Percentiles rank a stretch among this genome's conserved stretches.
Evolutionary conservation across 2,888 invertebrate species (phyloP).

Genomic region (Amblyjoppa fuscipennis): DNA sequence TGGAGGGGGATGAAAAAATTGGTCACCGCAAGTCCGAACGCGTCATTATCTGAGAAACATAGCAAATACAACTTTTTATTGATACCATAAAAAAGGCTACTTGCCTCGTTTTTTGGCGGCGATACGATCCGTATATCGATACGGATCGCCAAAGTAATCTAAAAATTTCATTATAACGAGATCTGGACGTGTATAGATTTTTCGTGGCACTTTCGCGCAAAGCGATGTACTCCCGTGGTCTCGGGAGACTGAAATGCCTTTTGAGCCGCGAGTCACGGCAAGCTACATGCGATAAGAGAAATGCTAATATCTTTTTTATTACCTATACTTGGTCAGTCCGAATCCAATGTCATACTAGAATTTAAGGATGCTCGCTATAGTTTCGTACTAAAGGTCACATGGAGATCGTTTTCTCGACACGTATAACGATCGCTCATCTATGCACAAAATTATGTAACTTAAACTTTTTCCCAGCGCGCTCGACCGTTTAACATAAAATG

Average conservation of each 20-base stretch:
- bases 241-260: constrained; percentile 67
- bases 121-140: constrained; percentile 51
- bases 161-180: constrained; percentile 71
- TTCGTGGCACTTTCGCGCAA: constrained; percentile 67
- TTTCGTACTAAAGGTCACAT: constrained; percentile 47
- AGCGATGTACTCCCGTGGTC: neutral
- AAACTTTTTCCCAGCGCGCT: neutral
- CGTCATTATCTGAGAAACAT: constrained; percentile 42
- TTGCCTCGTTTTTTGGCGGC: constrained; percentile 61
- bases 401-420: constrained; percentile 8
- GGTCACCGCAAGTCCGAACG: constrained; percentile 73
- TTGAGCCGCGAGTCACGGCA: constrained; percentile 68
- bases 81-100: constrained; percentile 18
- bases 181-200: constrained; percentile 60
- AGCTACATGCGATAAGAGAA: constrained; percentile 71
- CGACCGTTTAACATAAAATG: neutral
- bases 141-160: constrained; percentile 78
- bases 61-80: constrained; percentile 7
- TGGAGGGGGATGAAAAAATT: constrained; percentile 68
- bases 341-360: constrained; percentile 74
- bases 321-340: constrained; percentile 70
- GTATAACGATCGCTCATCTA: constrained; percentile 6
- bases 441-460: neutral
- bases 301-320: constrained; percentile 74
- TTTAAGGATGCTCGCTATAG: constrained; percentile 66